These are phyloP conservation scores for Heterodera schachtii DNA, from an alignment of 1,140 invertebrate genomes.

Conservation along the genomic window DNA sequence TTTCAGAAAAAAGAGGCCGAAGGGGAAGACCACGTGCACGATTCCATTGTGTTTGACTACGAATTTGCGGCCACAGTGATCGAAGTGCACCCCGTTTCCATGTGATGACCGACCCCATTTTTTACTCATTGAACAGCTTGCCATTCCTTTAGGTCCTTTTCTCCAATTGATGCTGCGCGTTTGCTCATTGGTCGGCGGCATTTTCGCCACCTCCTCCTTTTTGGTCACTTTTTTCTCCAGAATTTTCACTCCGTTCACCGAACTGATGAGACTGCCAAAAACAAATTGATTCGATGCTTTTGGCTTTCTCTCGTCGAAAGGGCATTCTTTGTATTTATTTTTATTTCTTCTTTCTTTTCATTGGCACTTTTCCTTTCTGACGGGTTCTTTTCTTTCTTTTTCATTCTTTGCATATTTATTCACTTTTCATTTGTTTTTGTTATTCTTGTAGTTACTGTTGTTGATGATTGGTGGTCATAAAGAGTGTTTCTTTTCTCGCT, in stretches of 20 bases:
- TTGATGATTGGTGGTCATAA: too few relatives aligned
- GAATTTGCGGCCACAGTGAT: constrained; percentile 60
- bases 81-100: constrained; percentile 51
- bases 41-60: constrained; percentile 59
- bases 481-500: too few relatives aligned
- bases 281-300: not conserved
- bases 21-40: constrained; percentile 52
- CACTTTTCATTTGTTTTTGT: constrained; percentile 1
- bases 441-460: not conserved
- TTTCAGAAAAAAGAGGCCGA: constrained; percentile 53
- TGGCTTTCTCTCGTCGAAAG: not conserved
- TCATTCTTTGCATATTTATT: constrained; percentile 13
- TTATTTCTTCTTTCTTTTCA: not conserved
- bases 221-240: constrained; percentile 35
- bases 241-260: not conserved
- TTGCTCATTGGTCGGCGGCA: constrained; percentile 58
- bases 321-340: not conserved
- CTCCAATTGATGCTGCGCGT: constrained; percentile 59
- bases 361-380: constrained; percentile 3
- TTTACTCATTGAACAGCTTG: not conserved
- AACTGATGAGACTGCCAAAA: not conserved
- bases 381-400: constrained; percentile 2
- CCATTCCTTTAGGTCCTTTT: constrained; percentile 48
- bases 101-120: constrained; percentile 36
- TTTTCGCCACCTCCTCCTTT: constrained; percentile 58